These are phyloP conservation scores for Salvator merianae DNA, from an alignment of 2,113 vertebrate genomes.

Conservation along the genomic window DNA sequence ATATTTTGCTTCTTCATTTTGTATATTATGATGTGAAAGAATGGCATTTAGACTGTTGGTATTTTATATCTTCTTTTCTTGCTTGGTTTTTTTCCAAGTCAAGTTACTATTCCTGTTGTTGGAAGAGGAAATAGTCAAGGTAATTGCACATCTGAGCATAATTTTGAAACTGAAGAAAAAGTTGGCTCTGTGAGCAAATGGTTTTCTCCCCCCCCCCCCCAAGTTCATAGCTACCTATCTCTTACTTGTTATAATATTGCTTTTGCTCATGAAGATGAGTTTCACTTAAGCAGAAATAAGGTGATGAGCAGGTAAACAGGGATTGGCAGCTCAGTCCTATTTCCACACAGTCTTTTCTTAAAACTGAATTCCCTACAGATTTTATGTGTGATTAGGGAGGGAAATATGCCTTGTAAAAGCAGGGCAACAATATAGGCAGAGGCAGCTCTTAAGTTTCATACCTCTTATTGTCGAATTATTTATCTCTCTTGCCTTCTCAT, in stretches of 20 bases:
- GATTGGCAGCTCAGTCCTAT: neutral
- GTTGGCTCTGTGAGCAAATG: neutral
- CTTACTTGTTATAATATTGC: neutral
- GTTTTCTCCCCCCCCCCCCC: neutral
- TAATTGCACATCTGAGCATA: neutral
- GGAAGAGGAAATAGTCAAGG: neutral
- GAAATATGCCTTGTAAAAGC: neutral
- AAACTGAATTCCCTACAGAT: neutral
- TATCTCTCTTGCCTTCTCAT: neutral
- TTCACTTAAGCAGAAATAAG: neutral
- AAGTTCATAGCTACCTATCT: neutral
- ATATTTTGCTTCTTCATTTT: neutral
- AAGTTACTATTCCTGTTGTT: neutral
- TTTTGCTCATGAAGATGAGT: neutral
- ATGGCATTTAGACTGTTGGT: neutral
- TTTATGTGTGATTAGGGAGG: neutral
- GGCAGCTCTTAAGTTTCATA: neutral
- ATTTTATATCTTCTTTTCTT: neutral
- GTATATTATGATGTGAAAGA: neutral
- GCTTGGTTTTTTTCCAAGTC: neutral
- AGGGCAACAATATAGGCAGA: neutral
- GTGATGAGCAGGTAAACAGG: neutral
- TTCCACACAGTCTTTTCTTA: neutral
- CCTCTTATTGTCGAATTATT: neutral
- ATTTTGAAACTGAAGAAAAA: neutral